phyloP scores from a whole-genome alignment of 2,888 invertebrate species.

The Rhyacophila evoluta region DNA sequence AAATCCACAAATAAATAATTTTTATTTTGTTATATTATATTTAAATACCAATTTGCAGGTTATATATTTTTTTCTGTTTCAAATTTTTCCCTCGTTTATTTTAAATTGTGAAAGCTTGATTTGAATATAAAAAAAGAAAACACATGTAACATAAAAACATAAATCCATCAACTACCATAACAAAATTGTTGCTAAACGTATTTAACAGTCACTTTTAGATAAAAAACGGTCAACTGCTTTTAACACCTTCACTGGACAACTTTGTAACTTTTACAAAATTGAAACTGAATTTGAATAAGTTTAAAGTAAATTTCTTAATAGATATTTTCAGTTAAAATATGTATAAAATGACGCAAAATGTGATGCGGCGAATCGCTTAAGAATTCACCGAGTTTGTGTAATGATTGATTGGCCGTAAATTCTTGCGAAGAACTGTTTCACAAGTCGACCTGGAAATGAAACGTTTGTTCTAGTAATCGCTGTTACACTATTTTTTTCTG shows the following conservation, averaged over 20 bases:
- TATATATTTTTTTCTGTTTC: too few species aligned
- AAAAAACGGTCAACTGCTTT: neutral
- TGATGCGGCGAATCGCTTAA: conserved; percentile 6
- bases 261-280: neutral
- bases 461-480: neutral
- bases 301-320: neutral
- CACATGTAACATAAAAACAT: too few species aligned
- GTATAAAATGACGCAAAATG: conserved; percentile 31
- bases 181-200: neutral
- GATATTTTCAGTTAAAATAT: neutral
- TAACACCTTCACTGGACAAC: neutral
- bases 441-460: neutral
- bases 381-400: conserved; percentile 41
- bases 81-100: too few species aligned
- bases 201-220: neutral
- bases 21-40: too few species aligned
- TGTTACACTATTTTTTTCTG: neutral
- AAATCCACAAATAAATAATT: too few species aligned
- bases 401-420: conserved; percentile 39
- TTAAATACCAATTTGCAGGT: too few species aligned
- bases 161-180: neutral
- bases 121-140: too few species aligned
- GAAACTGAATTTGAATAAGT: neutral
- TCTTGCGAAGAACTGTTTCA: conserved; percentile 18
- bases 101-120: too few species aligned